Evolutionary conservation across 1,140 invertebrate genomes (phyloP), one percentile per base, ranked within the genome.

Genomic region (Euwallacea fornicatus): DNA sequence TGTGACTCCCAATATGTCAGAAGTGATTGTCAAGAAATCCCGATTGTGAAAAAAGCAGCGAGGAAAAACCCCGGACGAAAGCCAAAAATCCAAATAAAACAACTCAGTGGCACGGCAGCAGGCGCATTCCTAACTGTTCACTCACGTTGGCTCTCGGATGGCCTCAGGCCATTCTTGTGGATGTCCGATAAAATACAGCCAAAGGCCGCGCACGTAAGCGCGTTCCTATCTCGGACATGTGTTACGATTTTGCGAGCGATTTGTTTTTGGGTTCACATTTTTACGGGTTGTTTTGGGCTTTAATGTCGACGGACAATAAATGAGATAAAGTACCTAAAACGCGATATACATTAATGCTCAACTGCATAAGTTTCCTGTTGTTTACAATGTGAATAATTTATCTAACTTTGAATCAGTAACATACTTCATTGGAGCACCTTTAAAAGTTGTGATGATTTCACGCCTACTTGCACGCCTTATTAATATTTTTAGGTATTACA

Each of bases 151-250:
- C 33, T 59, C 56, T 41, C 61, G 21, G 42, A 46, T 41, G 41
- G 66, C 66, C 58, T n/a, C 13, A 68, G 66, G 56, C 44, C 15
- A n/a, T 61, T 68, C 66, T 68, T 59, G 58, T 54, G 66, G 66
- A 60, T 61, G 58, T 46, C 55, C 66, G 66, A 66, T 66, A 66
- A 66, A 56, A 66, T 66, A 66, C 65, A 66, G 53, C 53, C 55
- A 66, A 66, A 66, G 65, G 65, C 65, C 65, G 54, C 55, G 53
- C 65, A 65, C 62, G 62, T 65, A 65, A 65, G 65, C 65, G 65
- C 65, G 65, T 66, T 66, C 65, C 65, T 66, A 66, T 66, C 65
- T 66, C 53, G 65, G 65, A 66, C 65, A 66, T 66, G 65, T 66
- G 65, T 66, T 66, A 66, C 65, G 65, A 66, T 66, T 66, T 66